phyloP scores from a whole-genome alignment of 2,888 invertebrate species.

The Harpalus rufipes region DNA sequence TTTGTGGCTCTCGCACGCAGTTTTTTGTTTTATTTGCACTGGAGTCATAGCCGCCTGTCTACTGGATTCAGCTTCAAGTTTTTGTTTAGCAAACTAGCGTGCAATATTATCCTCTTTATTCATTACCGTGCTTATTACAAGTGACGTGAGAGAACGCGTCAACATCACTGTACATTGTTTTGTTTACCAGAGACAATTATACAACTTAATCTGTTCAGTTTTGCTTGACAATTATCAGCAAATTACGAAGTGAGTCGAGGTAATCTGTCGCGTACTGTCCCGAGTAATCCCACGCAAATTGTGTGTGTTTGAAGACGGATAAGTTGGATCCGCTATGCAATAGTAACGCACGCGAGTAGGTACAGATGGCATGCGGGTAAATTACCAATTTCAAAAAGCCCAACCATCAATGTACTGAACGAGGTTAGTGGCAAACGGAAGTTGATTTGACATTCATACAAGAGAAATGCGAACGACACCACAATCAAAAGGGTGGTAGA shows the following conservation, averaged over 20 bases:
- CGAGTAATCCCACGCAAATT: constrained; percentile 51
- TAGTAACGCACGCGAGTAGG: constrained; percentile 44
- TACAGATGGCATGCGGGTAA: constrained; percentile 65
- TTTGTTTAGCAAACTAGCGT: constrained; percentile 50
- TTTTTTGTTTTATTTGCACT: constrained; percentile 46
- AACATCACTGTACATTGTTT: constrained; percentile 48
- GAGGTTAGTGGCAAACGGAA: constrained; percentile 61
- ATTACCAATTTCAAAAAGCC: constrained; percentile 63
- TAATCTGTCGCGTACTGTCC: constrained; percentile 38
- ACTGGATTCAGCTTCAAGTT: constrained; percentile 15
- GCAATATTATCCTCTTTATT: constrained; percentile 43
- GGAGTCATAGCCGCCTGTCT: neutral
- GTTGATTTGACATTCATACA: constrained; percentile 58
- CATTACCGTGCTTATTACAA: constrained; percentile 32
- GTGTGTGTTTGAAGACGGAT: constrained; percentile 18
- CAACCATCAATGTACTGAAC: constrained; percentile 58
- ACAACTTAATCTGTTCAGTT: constrained; percentile 53
- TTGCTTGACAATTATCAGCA: constrained; percentile 54
- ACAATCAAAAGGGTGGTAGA: neutral
- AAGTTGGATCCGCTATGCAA: constrained; percentile 39
- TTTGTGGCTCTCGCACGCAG: constrained; percentile 15
- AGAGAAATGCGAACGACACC: constrained; percentile 23
- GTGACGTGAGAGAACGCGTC: constrained; percentile 48
- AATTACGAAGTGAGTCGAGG: constrained; percentile 27
- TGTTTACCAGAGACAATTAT: constrained; percentile 38